Evolutionary conservation across 1,140 invertebrate species (phyloP).

Genomic region (Meloidogyne hapla): DNA sequence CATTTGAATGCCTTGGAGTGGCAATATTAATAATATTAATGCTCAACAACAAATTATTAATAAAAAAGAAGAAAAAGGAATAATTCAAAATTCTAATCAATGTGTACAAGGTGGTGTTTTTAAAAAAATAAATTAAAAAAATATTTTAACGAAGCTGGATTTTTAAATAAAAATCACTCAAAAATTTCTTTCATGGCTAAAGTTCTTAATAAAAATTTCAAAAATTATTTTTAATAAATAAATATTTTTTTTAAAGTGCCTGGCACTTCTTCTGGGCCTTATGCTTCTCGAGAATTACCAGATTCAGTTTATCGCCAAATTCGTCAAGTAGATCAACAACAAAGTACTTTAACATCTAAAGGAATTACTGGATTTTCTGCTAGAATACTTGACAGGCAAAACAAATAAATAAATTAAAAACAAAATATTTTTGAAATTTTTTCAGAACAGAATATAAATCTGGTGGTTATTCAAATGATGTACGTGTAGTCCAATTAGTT

Average conservation of each 20-base stretch:
- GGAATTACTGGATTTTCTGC: constrained; percentile 46
- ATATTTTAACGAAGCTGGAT: no score
- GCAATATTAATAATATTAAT: no score
- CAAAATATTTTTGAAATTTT: not conserved
- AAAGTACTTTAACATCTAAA: constrained; percentile 38
- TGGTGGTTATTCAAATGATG: constrained; percentile 31
- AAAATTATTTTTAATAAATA: no score
- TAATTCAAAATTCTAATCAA: not conserved
- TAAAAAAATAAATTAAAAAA: no score
- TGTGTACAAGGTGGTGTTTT: constrained; percentile 13
- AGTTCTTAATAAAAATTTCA: no score
- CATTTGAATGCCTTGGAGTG: constrained; percentile 8
- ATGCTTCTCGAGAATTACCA: constrained; percentile 26
- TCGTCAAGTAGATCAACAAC: constrained; percentile 47
- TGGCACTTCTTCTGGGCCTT: constrained; percentile 21
- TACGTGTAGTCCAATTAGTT: constrained; percentile 74
- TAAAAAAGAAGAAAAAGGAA: not conserved
- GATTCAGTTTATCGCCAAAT: constrained; percentile 36
- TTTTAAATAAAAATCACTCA: no score
- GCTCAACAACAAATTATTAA: constrained; percentile 8
- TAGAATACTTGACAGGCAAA: constrained; percentile 34
- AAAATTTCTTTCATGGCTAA: no score
- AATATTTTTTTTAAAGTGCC: constrained; percentile 8
- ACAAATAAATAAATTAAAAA: not conserved
- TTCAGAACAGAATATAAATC: constrained; percentile 23